phyloP scores from a whole-genome alignment of 2,888 invertebrate genomes.

The Caenorhabditis sp. region DNA sequence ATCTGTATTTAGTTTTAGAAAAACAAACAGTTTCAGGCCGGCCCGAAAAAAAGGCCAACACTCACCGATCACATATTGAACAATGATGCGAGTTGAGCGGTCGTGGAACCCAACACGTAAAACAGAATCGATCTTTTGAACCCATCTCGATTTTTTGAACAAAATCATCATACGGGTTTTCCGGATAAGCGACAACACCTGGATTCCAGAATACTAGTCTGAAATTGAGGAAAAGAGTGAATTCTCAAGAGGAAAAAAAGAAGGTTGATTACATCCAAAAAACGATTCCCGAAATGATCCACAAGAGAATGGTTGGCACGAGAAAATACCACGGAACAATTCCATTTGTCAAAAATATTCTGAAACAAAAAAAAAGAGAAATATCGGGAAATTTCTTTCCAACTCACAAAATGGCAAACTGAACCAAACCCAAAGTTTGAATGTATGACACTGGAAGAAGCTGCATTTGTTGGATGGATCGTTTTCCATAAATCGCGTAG shows the following conservation, averaged over 20 bases:
- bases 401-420: conserved; percentile 21
- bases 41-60: no score
- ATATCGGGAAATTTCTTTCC: background rate
- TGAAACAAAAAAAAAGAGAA: background rate
- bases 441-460: conserved; percentile 27
- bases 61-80: conserved; percentile 42
- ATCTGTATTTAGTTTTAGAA: conserved; percentile 5
- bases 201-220: conserved; percentile 24
- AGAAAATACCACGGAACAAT: conserved; percentile 25
- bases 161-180: conserved; percentile 8
- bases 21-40: no score
- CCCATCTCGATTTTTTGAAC: conserved; percentile 13
- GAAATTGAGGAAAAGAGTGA: no score
- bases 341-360: conserved; percentile 25
- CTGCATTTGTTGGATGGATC: conserved; percentile 15
- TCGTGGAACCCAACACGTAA: conserved; percentile 36
- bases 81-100: conserved; percentile 43
- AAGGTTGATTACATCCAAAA: conserved; percentile 14
- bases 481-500: background rate
- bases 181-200: conserved; percentile 12
- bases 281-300: conserved; percentile 13
- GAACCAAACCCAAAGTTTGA: conserved; percentile 20
- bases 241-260: no score
- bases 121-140: conserved; percentile 15
- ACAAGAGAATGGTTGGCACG: conserved; percentile 11